These are phyloP conservation scores for Epinephelus malabaricus DNA, from an alignment of 2,797 vertebrate species.

Conservation along the genomic window DNA sequence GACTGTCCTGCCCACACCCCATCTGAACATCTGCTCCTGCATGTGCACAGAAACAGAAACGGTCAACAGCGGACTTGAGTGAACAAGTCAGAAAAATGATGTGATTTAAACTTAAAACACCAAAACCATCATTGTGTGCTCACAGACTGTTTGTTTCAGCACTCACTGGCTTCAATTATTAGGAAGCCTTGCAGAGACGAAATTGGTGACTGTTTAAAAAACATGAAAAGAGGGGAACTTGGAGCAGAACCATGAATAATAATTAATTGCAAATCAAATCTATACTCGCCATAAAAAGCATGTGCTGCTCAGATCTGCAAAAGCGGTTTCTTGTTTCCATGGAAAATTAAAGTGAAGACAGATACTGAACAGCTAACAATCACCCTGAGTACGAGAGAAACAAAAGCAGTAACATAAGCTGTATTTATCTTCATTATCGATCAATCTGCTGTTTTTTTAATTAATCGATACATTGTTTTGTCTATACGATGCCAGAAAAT, in stretches of 20 bases:
- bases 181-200: not conserved
- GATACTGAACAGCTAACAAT: not conserved
- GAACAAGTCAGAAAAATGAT: not conserved
- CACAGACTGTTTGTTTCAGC: not conserved
- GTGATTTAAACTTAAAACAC: not conserved
- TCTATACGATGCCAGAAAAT: too few relatives aligned
- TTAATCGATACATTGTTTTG: not conserved
- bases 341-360: not conserved
- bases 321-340: not conserved
- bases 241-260: constrained; percentile 8
- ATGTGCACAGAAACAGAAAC: not conserved
- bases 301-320: constrained; percentile 6
- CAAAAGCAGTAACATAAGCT: not conserved
- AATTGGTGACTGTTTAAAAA: not conserved
- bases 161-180: not conserved
- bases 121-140: not conserved
- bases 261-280: constrained; percentile 5
- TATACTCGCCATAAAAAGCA: not conserved
- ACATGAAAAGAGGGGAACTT: not conserved
- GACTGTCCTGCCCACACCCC: constrained; percentile 88
- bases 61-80: not conserved
- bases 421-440: not conserved
- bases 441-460: not conserved
- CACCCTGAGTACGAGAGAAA: not conserved
- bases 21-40: constrained; percentile 88